Percentiles rank a stretch among this genome's conserved stretches.
phyloP scores from a whole-genome alignment of 1,140 invertebrate genomes.

The Arion vulgaris region DNA sequence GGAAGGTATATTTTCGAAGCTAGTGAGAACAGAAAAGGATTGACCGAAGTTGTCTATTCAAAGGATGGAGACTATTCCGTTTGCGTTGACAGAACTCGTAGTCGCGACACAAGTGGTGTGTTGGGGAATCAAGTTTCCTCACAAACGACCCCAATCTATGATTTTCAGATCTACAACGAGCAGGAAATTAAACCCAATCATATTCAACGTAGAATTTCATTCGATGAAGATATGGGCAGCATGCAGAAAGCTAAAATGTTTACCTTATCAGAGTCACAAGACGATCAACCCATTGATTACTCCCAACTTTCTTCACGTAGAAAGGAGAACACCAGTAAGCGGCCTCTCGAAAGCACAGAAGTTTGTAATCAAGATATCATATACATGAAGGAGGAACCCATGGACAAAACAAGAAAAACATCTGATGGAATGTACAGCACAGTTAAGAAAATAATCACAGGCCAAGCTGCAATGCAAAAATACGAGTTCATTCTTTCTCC shows the following conservation, averaged over 20 bases:
- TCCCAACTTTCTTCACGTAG: constrained; percentile 13
- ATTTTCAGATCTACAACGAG: neutral
- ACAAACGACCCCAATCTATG: neutral
- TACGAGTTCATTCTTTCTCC: constrained; percentile 36
- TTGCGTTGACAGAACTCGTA: neutral
- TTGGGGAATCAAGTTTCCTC: too few species aligned
- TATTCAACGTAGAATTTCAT: constrained; percentile 1
- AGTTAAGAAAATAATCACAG: neutral
- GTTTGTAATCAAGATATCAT: neutral
- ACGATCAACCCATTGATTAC: constrained; percentile 16
- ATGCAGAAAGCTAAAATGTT: neutral
- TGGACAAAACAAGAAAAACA: neutral
- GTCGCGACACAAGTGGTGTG: neutral
- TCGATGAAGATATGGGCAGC: neutral
- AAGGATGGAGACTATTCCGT: neutral
- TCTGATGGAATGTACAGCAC: neutral
- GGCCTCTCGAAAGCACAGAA: neutral
- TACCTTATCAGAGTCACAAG: neutral
- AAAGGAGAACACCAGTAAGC: neutral
- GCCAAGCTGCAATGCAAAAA: neutral
- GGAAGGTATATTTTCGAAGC: neutral
- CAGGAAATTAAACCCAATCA: neutral
- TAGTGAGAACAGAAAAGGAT: neutral
- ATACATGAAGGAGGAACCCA: too few species aligned
- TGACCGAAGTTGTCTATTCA: neutral